Conservation (phyloP, 2,113 vertebrate species). For the Gobio gobio region DNA sequence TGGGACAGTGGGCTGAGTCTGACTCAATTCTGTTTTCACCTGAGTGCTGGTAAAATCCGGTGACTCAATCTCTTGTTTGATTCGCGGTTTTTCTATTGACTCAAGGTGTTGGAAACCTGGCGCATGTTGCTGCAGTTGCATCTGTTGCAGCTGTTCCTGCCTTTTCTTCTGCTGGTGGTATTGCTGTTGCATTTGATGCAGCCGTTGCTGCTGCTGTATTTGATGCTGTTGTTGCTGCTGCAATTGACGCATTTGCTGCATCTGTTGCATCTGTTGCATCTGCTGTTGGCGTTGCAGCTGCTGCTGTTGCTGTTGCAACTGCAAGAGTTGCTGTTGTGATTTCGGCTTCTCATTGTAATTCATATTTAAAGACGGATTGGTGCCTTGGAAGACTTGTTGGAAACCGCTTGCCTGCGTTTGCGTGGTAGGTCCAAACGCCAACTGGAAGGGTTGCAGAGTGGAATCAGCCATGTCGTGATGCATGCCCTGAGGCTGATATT, state of each 20-base stretch:
- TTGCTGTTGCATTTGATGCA: conserved; percentile 71
- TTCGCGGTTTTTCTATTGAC: conserved; percentile 23
- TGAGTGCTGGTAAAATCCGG: conserved; percentile 15
- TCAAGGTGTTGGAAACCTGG: conserved; percentile 32
- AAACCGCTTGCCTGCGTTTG: conserved; percentile 80
- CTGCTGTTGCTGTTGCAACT: conserved; percentile 74
- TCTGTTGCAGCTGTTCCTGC: conserved; percentile 65
- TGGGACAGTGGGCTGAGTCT: conserved; percentile 38
- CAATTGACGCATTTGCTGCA: conserved; percentile 56
- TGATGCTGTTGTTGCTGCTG: conserved; percentile 71
- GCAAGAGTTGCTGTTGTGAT: conserved; percentile 70
- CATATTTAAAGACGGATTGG: conserved; percentile 64
- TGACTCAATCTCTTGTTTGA: conserved; percentile 26
- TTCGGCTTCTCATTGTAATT: conserved; percentile 72
- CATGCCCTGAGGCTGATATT: conserved; percentile 66
- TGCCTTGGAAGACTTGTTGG: conserved; percentile 85
- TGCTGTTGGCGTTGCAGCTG: conserved; percentile 73
- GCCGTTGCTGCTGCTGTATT: conserved; percentile 65
- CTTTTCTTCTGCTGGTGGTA: conserved; percentile 74
- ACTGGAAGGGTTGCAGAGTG: conserved; percentile 90
- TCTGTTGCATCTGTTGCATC: conserved; percentile 69
- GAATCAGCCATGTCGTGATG: conserved; percentile 69
- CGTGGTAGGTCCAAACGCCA: conserved; percentile 89
- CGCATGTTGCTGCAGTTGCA: conserved; percentile 61
- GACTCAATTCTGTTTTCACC: conserved; percentile 18